Base-by-base conservation (phyloP, 2,797 vertebrate species). In the Pachyuromys duprasi region DNA sequence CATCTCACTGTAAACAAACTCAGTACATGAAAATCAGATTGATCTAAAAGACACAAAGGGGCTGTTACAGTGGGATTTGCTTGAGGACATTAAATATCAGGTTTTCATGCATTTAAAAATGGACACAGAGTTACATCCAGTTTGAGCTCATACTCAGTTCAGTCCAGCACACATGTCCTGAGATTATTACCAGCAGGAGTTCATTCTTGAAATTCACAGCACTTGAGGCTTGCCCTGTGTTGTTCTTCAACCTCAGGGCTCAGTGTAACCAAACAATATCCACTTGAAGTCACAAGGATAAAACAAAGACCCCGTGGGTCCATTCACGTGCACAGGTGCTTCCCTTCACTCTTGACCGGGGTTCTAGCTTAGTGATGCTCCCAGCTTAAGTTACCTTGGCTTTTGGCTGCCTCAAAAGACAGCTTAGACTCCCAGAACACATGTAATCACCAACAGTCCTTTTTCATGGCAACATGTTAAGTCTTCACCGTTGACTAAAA, bases 401-500 rank as follows among this genome's bases (percentile, higher is more conserved):
- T 75, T 67, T 14, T 0, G 0, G 24, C 28, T 6, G 0, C 5
- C 36, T 39, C 5, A 31, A 60, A 6, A 6, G 69, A 63, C 3
- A 79, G 13, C 11, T 55, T 79, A 70, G 55, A 36, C n/a, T 7
- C n/a, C 82, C 36, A 78, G 70, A 45, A 63, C 24, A 42, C 12
- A 8, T 6, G 31, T 18, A 42, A 69, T 20, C 20, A 78, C 22
- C 31, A 26, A 12, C 11, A 9, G 45, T 17, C 2, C 24, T 67
- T 81, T 69, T n/a, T 33, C 33, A 28, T 8, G 33, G 1, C 31
- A 65, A 2, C 45, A 69, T 57, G 18, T 72, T 17, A 91, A 42
- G 22, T 36, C 57, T 75, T 92, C 33, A 39, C 9, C 9, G 81
- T 49, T 63, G 33, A 84, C 62, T 57, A 70, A 89, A 90, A 62